Evolutionary conservation across 2,888 invertebrate genomes (phyloP).

Genomic region (Pristionchus entomophagus): DNA sequence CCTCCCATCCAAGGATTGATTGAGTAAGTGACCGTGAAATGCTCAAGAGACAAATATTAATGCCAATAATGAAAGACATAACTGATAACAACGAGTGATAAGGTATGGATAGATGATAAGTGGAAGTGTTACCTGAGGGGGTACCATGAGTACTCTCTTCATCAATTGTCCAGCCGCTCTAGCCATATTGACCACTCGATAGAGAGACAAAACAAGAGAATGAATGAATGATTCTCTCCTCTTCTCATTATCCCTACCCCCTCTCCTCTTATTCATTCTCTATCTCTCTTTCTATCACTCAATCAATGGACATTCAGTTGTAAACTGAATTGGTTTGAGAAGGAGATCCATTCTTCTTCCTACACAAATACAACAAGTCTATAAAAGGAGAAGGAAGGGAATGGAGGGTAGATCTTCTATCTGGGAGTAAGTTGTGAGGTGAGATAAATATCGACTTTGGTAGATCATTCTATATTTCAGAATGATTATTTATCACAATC

Average conservation of each 20-base stretch:
- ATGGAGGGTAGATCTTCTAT: neutral
- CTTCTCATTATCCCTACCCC: slow-evolving; percentile 30
- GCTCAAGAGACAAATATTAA: no score
- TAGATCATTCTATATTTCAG: neutral
- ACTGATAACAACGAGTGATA: no score
- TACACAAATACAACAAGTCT: neutral
- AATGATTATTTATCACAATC: slow-evolving; percentile 28
- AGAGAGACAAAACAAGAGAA: neutral
- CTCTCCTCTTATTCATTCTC: slow-evolving; percentile 31
- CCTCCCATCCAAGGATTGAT: slow-evolving; percentile 76
- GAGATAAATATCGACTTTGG: neutral
- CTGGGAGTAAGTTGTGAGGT: neutral
- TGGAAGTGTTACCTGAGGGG: slow-evolving; percentile 60
- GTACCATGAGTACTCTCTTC: slow-evolving; percentile 73
- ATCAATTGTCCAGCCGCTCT: slow-evolving; percentile 67
- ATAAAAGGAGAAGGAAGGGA: neutral
- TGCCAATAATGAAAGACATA: no score
- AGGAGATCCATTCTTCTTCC: neutral
- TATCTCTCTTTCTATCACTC: slow-evolving; percentile 3
- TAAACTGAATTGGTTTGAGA: neutral
- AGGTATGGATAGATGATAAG: neutral
- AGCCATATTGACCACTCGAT: slow-evolving; percentile 53
- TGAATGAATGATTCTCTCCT: neutral
- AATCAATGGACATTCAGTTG: slow-evolving; percentile 21
- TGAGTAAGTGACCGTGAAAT: slow-evolving; percentile 59